A percentile compares a stretch with the other conserved stretches of the same genome.
These are phyloP conservation scores for Acyrthosiphon pisum DNA, from an alignment of 1,140 invertebrate species.

Conservation along the genomic window DNA sequence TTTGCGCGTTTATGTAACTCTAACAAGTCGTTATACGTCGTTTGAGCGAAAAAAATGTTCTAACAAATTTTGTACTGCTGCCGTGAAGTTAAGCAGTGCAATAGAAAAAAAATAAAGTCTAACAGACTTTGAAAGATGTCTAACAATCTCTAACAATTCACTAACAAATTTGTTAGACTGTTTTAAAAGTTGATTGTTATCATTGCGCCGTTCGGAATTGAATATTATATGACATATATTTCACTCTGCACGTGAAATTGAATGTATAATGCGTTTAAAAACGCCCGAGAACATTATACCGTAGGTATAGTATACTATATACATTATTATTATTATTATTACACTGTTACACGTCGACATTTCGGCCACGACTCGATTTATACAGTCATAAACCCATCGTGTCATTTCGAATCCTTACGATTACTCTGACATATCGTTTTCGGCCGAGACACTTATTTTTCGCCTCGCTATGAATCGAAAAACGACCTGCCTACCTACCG, in stretches of 20 bases:
- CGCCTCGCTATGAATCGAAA: background rate
- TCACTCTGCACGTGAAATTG: background rate
- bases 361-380: background rate
- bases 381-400: constrained; percentile 38
- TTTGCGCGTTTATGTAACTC: too few relatives aligned
- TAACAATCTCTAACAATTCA: too few relatives aligned
- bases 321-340: background rate
- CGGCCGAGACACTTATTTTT: constrained; percentile 19
- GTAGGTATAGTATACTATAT: background rate
- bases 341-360: too few relatives aligned
- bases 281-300: background rate
- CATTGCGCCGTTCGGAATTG: background rate
- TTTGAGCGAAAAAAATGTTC: too few relatives aligned
- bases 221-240: constrained; percentile 1
- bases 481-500: constrained; percentile 18
- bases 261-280: background rate
- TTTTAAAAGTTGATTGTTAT: too few relatives aligned
- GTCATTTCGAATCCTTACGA: constrained; percentile 51
- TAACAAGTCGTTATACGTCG: too few relatives aligned
- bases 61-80: too few relatives aligned
- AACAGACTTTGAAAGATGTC: too few relatives aligned
- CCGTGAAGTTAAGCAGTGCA: too few relatives aligned
- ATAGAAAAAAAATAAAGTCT: too few relatives aligned
- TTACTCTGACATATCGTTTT: constrained; percentile 31
- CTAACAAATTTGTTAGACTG: too few relatives aligned